phyloP scores from a whole-genome alignment of 2,888 invertebrate species.

The Apoda limacodes region DNA sequence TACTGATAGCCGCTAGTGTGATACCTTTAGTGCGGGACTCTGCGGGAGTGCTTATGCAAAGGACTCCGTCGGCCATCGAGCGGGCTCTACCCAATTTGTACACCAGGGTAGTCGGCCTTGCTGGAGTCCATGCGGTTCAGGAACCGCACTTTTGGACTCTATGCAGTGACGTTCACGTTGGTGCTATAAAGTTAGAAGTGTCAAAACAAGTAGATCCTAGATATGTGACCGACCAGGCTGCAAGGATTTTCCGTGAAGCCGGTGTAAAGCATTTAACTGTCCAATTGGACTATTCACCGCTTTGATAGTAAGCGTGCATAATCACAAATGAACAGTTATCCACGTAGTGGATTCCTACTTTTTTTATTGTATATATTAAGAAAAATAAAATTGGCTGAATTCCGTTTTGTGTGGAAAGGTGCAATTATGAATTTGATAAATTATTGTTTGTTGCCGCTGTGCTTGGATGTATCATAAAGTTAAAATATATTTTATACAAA shows the following conservation, averaged over 20 bases:
- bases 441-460: too few species aligned
- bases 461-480: too few species aligned
- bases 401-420: slow-evolving; percentile 7
- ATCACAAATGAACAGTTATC: slow-evolving; percentile 31
- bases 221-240: slow-evolving; percentile 92
- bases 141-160: slow-evolving; percentile 99
- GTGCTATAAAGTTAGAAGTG: slow-evolving; percentile 95
- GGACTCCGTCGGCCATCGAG: slow-evolving; percentile 88
- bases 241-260: slow-evolving; percentile 93
- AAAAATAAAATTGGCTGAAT: too few species aligned
- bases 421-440: too few species aligned
- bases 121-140: slow-evolving; percentile 95
- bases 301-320: slow-evolving; percentile 35
- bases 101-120: slow-evolving; percentile 88
- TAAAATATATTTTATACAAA: too few species aligned
- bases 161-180: slow-evolving; percentile 93
- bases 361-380: neutral
- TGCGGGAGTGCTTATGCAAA: slow-evolving; percentile 91
- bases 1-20: slow-evolving; percentile 90
- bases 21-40: slow-evolving; percentile 88
- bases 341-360: slow-evolving; percentile 10
- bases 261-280: slow-evolving; percentile 93
- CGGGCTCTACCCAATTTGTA: slow-evolving; percentile 87
- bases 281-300: slow-evolving; percentile 90
- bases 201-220: slow-evolving; percentile 91